These are phyloP conservation scores for Zaprionus camerounensis DNA, from an alignment of 1,140 invertebrate species.

Conservation along the genomic window DNA sequence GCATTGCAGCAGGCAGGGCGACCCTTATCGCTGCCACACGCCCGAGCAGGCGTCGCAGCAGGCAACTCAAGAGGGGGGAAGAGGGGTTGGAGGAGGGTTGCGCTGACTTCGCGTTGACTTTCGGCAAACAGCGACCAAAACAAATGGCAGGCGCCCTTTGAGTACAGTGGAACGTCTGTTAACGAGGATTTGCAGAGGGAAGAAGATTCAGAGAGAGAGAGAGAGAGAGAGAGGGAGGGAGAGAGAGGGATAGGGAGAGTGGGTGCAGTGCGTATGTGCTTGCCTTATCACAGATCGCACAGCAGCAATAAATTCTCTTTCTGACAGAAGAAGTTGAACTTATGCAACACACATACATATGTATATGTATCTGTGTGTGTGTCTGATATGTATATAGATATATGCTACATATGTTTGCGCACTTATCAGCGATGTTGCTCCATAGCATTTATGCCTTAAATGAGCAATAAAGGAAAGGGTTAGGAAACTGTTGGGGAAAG, in stretches of 20 bases:
- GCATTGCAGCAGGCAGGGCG: constrained; percentile 43
- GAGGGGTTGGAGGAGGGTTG: background rate
- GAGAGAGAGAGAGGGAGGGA: background rate
- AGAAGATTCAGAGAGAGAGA: background rate
- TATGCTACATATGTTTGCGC: constrained; percentile 6
- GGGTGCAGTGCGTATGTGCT: constrained; percentile 13
- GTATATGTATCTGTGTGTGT: constrained; percentile 2
- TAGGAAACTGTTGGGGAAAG: background rate
- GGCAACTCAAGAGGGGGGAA: too few species aligned
- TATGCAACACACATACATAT: constrained; percentile 7
- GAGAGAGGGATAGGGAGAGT: background rate
- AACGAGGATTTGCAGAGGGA: constrained; percentile 35
- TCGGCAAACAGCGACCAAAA: constrained; percentile 71
- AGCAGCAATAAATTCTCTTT: constrained; percentile 42
- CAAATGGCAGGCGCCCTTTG: constrained; percentile 47
- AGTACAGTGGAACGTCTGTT: constrained; percentile 44
- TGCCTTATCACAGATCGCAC: constrained; percentile 44
- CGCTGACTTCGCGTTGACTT: constrained; percentile 68
- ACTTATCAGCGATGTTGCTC: background rate
- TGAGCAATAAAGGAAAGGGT: background rate
- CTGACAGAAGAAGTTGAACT: constrained; percentile 3
- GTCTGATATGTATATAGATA: background rate
- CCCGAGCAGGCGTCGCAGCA: constrained; percentile 27
- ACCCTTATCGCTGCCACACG: constrained; percentile 72
- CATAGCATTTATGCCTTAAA: background rate